Evolutionary conservation across 1,140 invertebrate genomes (phyloP).

Genomic region (Heterodera schachtii): DNA sequence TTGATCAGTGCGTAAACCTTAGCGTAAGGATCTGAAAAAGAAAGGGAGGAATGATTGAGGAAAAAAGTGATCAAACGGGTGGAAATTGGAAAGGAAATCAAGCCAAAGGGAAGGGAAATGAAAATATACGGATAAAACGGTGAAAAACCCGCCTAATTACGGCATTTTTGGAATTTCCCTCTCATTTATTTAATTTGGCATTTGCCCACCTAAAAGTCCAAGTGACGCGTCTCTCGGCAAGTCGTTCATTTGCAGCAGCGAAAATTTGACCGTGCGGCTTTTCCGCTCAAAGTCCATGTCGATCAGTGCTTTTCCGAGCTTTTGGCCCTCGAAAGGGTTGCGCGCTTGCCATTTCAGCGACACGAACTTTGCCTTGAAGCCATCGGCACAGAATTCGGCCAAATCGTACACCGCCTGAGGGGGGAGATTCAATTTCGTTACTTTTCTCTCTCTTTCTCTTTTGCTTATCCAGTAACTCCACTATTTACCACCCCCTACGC

Average conservation of each 20-base stretch:
- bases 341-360: conserved; percentile 56
- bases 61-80: too few relatives aligned
- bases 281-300: conserved; percentile 92
- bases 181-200: not conserved
- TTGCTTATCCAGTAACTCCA: too few relatives aligned
- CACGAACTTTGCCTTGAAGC: conserved; percentile 56
- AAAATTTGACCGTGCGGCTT: conserved; percentile 71
- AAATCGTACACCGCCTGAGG: conserved; percentile 79
- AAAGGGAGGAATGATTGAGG: not conserved
- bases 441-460: too few relatives aligned
- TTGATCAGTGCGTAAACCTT: conserved; percentile 96
- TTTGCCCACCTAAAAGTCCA: conserved; percentile 79
- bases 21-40: conserved; percentile 76
- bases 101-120: too few relatives aligned
- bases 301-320: conserved; percentile 78
- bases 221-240: conserved; percentile 93
- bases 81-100: too few relatives aligned
- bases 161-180: not conserved
- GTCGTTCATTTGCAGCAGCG: conserved; percentile 85
- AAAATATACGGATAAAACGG: too few relatives aligned
- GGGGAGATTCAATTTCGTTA: not conserved
- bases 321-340: conserved; percentile 53
- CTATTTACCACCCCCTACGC: too few relatives aligned
- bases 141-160: too few relatives aligned
- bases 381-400: conserved; percentile 6